phyloP scores from a whole-genome alignment of 2,113 vertebrate species.

The Varanus komodoensis region DNA sequence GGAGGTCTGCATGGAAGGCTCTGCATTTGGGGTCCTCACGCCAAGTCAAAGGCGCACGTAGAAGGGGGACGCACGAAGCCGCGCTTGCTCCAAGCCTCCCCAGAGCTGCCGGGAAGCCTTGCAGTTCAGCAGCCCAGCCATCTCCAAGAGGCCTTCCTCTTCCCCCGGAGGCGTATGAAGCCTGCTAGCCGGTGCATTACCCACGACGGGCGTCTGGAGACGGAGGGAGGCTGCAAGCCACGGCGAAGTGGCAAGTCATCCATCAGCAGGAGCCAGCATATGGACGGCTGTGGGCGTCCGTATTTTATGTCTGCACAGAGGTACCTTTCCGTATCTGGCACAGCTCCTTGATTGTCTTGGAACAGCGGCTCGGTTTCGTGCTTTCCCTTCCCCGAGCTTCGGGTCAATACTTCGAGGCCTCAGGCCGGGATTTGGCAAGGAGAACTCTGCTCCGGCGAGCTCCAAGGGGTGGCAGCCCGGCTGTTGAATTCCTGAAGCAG shows the following conservation, averaged over 20 bases:
- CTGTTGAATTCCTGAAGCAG: fast-evolving
- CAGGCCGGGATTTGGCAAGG: background rate
- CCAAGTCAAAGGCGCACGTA: too few relatives aligned
- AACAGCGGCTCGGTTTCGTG: background rate
- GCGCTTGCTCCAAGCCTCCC: too few relatives aligned
- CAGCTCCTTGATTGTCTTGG: conserved; percentile 50
- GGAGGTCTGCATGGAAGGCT: too few relatives aligned
- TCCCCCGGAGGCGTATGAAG: conserved; percentile 17
- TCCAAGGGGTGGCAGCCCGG: fast-evolving
- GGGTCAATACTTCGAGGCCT: background rate
- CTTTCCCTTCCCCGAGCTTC: background rate
- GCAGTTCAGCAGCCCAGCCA: background rate
- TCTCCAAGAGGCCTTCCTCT: conserved; percentile 17
- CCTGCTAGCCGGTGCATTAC: conserved; percentile 44
- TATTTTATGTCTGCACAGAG: conserved; percentile 54
- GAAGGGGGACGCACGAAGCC: too few relatives aligned
- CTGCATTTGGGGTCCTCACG: too few relatives aligned
- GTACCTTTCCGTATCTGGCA: conserved; percentile 38
- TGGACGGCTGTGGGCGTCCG: conserved; percentile 65
- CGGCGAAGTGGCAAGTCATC: conserved; percentile 67
- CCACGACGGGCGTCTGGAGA: conserved; percentile 47
- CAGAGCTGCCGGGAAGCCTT: background rate
- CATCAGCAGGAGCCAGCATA: conserved; percentile 63
- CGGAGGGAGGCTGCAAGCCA: conserved; percentile 55
- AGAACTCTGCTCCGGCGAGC: background rate